These are phyloP conservation scores for Montipora efflorescens DNA, from an alignment of 64 coral and sea anemone genomes.

Conservation along the genomic window DNA sequence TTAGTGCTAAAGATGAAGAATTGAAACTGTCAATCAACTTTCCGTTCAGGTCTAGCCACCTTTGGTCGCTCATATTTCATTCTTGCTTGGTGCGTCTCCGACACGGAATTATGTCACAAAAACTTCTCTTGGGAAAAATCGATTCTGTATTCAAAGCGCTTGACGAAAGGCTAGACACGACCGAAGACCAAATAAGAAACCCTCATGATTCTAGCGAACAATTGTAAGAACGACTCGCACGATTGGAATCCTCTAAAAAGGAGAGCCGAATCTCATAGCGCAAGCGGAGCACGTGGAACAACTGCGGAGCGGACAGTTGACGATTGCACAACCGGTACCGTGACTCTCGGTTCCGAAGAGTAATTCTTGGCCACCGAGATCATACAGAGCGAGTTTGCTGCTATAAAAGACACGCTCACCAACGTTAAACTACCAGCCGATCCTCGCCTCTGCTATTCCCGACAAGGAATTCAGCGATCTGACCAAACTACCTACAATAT, in stretches of 20 bases:
- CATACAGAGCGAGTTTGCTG: not conserved
- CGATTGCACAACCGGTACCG: not conserved
- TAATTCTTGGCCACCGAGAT: not conserved
- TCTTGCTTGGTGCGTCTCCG: not conserved
- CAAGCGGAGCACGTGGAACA: not conserved
- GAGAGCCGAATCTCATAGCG: not conserved
- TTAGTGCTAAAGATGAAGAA: no score
- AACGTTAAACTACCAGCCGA: no score
- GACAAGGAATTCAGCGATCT: no score
- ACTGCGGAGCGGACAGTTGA: not conserved
- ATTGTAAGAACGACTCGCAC: constrained; percentile 1
- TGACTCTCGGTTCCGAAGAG: not conserved
- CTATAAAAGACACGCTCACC: not conserved
- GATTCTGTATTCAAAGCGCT: not conserved
- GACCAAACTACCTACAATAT: no score
- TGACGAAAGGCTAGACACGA: not conserved
- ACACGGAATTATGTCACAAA: not conserved
- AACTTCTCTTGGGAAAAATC: not conserved
- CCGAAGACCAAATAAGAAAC: not conserved
- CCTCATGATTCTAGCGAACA: not conserved
- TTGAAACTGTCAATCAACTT: not conserved
- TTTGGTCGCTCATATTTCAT: not conserved
- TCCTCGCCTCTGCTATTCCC: no score
- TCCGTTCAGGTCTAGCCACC: not conserved
- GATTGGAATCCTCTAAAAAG: not conserved